These are phyloP conservation scores for Branchipolynoe longqiensis DNA, from an alignment of 2,888 invertebrate species.

Conservation along the genomic window DNA sequence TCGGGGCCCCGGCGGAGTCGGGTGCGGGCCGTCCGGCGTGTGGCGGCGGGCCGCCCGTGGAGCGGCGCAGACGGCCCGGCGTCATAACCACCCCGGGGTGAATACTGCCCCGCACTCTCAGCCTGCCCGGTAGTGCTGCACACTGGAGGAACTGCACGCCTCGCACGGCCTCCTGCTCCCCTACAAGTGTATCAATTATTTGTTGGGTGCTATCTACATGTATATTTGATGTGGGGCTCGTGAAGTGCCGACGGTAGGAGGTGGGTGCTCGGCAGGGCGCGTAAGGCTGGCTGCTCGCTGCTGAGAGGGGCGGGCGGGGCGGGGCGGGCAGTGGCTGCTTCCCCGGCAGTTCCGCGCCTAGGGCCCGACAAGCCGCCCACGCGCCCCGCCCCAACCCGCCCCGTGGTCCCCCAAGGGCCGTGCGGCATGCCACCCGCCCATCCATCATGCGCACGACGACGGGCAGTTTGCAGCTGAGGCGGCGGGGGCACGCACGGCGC, in stretches of 20 bases:
- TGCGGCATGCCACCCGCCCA: conserved; percentile 19
- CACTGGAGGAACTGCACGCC: neutral
- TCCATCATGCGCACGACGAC: neutral
- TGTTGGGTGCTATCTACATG: no score
- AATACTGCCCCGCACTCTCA: neutral
- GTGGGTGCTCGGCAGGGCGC: no score
- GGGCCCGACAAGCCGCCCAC: neutral
- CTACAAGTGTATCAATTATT: neutral
- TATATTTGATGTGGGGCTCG: no score
- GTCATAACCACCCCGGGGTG: no score
- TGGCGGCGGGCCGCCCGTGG: conserved; percentile 5
- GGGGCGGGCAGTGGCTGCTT: neutral
- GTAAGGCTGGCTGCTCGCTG: no score
- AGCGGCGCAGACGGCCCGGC: neutral
- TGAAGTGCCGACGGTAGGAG: no score
- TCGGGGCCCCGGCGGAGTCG: neutral
- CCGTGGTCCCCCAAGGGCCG: conserved; percentile 20
- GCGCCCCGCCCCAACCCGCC: neutral
- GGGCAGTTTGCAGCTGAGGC: no score
- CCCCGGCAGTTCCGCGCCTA: neutral
- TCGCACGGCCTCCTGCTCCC: neutral
- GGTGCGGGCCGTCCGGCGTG: neutral
- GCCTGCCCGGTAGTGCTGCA: neutral
- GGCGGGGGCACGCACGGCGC: conserved; percentile 21
- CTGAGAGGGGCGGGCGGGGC: no score